These are phyloP conservation scores for Bombus affinis DNA, from an alignment of 1,140 invertebrate species.

Conservation along the genomic window DNA sequence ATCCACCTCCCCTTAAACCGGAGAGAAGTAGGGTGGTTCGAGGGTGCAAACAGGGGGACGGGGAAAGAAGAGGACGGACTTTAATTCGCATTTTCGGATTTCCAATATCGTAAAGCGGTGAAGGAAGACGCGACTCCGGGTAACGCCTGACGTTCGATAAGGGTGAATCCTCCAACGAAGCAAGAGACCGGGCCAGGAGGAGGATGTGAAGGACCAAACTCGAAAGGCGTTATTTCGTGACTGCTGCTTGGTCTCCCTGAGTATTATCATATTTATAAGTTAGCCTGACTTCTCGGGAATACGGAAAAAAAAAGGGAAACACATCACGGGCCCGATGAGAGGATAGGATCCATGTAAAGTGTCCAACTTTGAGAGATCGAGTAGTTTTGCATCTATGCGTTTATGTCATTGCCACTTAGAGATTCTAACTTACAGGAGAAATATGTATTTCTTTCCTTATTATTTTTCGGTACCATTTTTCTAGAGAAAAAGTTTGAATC, in stretches of 20 bases:
- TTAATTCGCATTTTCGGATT: conserved; percentile 77
- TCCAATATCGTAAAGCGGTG: conserved; percentile 73
- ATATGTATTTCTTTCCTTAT: not conserved
- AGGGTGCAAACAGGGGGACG: not conserved
- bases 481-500: too few relatives aligned
- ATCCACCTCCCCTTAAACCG: not conserved
- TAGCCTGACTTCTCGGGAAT: conserved; percentile 66
- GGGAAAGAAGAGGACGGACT: conserved; percentile 60
- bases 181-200: conserved; percentile 43
- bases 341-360: conserved; percentile 42
- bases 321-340: conserved; percentile 10
- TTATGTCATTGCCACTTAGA: not conserved
- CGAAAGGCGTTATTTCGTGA: conserved; percentile 76
- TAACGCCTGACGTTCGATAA: conserved; percentile 69
- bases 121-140: conserved; percentile 66
- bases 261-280: conserved; percentile 80
- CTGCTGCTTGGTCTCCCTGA: conserved; percentile 68
- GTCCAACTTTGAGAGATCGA: conserved; percentile 6
- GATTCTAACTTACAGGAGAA: not conserved
- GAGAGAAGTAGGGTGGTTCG: not conserved
- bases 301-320: conserved; percentile 36
- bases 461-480: not conserved
- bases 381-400: not conserved
- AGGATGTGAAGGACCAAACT: conserved; percentile 46
- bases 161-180: conserved; percentile 53